Evolutionary conservation across 1,140 invertebrate genomes (phyloP).

Genomic region (Daktulosphaira vitifoliae): DNA sequence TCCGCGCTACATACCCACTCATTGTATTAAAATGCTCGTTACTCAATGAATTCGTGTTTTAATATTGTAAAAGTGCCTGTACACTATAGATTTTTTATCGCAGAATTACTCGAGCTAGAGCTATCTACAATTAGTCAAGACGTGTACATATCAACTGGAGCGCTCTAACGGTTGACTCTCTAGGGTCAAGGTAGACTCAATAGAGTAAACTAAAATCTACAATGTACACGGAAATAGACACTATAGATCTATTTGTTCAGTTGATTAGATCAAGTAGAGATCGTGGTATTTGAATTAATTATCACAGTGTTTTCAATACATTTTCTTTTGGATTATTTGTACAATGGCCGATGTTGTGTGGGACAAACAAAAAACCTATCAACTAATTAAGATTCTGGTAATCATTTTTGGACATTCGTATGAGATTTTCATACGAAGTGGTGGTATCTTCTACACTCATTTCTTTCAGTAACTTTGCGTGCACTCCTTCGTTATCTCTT

Average conservation of each 20-base stretch:
- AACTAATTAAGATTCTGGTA: background rate
- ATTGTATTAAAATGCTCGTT: no score
- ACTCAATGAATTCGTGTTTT: no score
- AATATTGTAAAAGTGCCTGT: no score
- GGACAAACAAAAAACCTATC: background rate
- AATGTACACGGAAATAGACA: constrained; percentile 10
- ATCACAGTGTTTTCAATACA: background rate
- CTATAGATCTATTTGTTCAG: constrained; percentile 9
- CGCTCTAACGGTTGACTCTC: constrained; percentile 7
- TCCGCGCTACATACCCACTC: no score
- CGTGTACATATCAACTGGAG: background rate
- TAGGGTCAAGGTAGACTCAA: background rate
- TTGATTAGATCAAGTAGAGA: constrained; percentile 15
- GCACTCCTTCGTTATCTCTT: background rate
- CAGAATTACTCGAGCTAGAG: no score
- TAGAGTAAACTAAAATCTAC: constrained; percentile 5
- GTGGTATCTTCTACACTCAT: background rate
- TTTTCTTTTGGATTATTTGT: constrained; percentile 5
- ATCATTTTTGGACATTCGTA: background rate
- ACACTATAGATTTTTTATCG: no score
- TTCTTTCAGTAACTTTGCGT: background rate
- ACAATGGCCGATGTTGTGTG: constrained; percentile 1
- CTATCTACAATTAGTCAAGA: no score
- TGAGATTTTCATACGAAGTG: background rate
- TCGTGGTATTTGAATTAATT: background rate